These are phyloP conservation scores for Loxodonta africana DNA, from an alignment of 2,113 vertebrate genomes.

Conservation along the genomic window DNA sequence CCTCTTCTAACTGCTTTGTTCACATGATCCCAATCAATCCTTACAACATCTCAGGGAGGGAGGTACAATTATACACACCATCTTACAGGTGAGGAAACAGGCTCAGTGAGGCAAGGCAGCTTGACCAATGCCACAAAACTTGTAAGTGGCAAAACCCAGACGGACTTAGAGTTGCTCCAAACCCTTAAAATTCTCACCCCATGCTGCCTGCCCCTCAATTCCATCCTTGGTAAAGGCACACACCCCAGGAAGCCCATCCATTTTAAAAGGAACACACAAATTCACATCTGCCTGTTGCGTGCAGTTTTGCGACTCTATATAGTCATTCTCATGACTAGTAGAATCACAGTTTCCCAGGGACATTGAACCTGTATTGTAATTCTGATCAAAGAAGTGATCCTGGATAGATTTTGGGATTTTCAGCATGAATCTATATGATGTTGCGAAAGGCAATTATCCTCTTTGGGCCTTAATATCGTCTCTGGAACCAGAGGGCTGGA, in stretches of 20 bases:
- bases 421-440: not conserved
- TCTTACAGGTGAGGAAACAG: not conserved
- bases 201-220: not conserved
- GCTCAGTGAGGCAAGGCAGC: not conserved
- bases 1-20: not conserved
- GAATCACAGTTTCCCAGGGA: not conserved
- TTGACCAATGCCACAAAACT: not conserved
- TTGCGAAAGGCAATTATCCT: not conserved
- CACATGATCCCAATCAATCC: not conserved
- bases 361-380: not conserved
- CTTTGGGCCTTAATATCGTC: not conserved
- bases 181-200: not conserved
- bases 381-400: not conserved
- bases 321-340: not conserved
- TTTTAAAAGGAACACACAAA: not conserved
- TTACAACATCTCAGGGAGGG: too few species aligned
- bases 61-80: not conserved
- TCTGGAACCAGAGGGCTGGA: not conserved
- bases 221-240: not conserved
- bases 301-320: not conserved
- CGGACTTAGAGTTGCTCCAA: not conserved
- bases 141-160: not conserved
- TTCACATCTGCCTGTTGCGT: rapidly evolving
- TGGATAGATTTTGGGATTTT: not conserved
- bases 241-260: too few species aligned